Base-by-base conservation (phyloP, 2,113 vertebrate genomes). In the Muntiacus reevesi region DNA sequence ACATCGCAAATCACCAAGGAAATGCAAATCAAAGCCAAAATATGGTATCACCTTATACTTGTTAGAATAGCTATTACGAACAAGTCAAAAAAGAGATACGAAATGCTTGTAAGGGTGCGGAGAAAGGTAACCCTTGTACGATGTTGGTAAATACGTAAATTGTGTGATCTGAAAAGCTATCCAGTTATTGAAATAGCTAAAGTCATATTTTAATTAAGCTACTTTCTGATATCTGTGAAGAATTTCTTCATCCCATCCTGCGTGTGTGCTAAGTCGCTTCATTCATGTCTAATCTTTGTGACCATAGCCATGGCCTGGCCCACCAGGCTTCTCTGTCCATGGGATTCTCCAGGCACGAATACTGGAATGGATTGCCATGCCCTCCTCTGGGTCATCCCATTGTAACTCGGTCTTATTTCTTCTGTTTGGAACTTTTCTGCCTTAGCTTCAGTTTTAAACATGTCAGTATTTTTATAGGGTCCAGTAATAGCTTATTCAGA, bases 181-280 rank as follows among this genome's bases (percentile, higher is more conserved):
- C 87, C 74, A 85, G 27, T 92, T 92, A 94, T 40, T 60, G 25
- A 91, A 95, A 78, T 81, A 95, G n/a, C 74, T 95, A 64, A 92
- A 96, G 86, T 83, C 27, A 92, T 89, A 92, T 62, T 92, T 57
- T 87, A 92, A 86, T 45, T 59, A 28, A 92, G 16, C 60, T n/a
- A 11, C 25, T 87, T 86, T 94, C 27, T 93, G 81, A 64, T 83
- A 93, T 83, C n/a, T 94, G 54, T 94, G 50, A 84, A 71, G 30
- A 96, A 2, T 62, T 54, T 88, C 28, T 96, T 95, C 15, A 55
- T 60, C 3, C 27, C 25, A 57, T 76, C 23, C 7, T 85, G n/a
- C 1, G 0, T 40, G 19, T 23, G 19, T 71, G 19, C n/a, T 40
- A 71, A 71, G 67, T 71, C 19, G 21, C n/a, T 23, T 71, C 67